These are phyloP conservation scores for Macrochelys suwanniensis DNA, from an alignment of 2,797 vertebrate genomes.

Conservation along the genomic window DNA sequence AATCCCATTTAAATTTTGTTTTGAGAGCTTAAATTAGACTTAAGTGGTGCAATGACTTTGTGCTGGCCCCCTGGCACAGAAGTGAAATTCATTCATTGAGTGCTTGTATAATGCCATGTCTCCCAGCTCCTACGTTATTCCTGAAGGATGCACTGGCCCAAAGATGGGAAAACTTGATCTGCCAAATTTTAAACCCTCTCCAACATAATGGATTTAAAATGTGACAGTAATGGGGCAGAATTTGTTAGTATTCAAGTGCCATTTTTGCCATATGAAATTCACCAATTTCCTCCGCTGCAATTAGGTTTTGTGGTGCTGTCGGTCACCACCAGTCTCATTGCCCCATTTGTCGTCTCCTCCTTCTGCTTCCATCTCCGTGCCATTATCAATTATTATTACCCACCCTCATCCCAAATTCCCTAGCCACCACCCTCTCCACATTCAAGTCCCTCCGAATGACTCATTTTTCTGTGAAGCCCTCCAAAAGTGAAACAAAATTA, in stretches of 20 bases:
- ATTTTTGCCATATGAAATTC: conserved; percentile 48
- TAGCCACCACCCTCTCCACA: neutral
- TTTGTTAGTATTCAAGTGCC: conserved; percentile 56
- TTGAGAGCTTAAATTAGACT: neutral
- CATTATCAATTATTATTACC: conserved; percentile 25
- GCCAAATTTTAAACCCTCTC: conserved; percentile 28
- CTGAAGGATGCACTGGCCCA: neutral
- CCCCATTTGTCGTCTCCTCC: conserved; percentile 2
- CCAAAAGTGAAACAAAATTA: neutral
- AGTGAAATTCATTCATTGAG: neutral
- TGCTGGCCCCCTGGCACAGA: neutral
- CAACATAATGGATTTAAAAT: conserved; percentile 46
- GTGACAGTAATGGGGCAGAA: conserved; percentile 11
- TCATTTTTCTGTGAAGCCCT: conserved; percentile 13
- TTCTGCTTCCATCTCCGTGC: conserved; percentile 45
- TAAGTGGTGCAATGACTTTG: neutral
- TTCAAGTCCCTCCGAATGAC: conserved; percentile 27
- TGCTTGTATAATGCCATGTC: neutral
- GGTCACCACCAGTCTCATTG: neutral
- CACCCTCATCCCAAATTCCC: neutral
- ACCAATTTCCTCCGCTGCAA: conserved; percentile 37
- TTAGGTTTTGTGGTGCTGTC: conserved; percentile 53
- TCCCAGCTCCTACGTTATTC: conserved; percentile 36
- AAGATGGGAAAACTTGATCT: conserved; percentile 32
- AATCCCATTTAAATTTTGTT: neutral